Evolutionary conservation across 2,888 invertebrate genomes (phyloP).

Genomic region (Reticulitermes lucifugus): DNA sequence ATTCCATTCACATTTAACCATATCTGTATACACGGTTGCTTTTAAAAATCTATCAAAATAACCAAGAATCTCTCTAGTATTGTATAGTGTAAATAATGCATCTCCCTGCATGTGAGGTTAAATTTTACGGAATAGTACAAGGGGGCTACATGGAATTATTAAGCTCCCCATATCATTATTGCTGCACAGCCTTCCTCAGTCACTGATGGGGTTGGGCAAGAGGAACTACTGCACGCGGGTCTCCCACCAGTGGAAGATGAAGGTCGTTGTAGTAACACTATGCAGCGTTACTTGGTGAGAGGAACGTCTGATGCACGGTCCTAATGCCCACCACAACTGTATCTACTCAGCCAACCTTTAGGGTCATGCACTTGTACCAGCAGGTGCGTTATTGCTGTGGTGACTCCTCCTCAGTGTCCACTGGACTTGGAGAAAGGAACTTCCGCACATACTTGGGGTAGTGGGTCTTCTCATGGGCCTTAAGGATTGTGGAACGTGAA

Average conservation of each 20-base stretch:
- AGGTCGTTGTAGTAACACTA: neutral
- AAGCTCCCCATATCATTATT: conserved; percentile 43
- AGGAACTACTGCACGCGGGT: conserved; percentile 72
- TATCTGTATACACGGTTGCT: conserved; percentile 24
- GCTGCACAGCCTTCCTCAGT: conserved; percentile 75
- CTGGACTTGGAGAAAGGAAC: conserved; percentile 88
- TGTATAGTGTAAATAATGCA: conserved; percentile 49
- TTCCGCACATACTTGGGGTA: conserved; percentile 92
- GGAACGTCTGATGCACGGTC: neutral
- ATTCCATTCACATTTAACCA: conserved; percentile 44
- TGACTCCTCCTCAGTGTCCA: conserved; percentile 83
- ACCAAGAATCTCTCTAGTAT: conserved; percentile 50
- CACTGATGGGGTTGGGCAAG: conserved; percentile 87
- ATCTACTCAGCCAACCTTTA: neutral
- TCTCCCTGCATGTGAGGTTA: conserved; percentile 46
- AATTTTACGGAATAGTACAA: conserved; percentile 46
- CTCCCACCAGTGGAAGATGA: conserved; percentile 1
- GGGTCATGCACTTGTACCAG: conserved; percentile 27
- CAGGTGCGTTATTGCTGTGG: conserved; percentile 66
- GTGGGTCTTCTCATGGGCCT: conserved; percentile 94
- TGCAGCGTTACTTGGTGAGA: neutral
- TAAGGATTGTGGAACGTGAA: conserved; percentile 89
- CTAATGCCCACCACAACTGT: too few species aligned
- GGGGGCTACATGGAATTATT: conserved; percentile 47
- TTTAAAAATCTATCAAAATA: conserved; percentile 53